Evolutionary conservation across 2,113 vertebrate species (phyloP), one percentile per base, ranked within the genome.

Genomic region (Python bivittatus): DNA sequence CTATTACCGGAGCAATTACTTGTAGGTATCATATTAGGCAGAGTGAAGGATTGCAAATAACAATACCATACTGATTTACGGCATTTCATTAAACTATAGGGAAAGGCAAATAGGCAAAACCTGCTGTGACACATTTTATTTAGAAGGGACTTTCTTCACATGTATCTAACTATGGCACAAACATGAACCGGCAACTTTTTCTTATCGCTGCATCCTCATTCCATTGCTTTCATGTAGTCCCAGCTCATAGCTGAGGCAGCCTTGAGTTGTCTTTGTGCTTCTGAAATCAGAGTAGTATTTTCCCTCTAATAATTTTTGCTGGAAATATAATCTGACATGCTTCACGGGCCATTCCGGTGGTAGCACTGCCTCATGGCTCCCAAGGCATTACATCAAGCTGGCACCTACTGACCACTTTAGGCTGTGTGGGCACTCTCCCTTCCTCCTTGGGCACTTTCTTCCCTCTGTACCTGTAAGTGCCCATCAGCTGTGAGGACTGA

Each of bases 11-110:
- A 86, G 53, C 23, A 88, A 93, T 94, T 89, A 58, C 57, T 95
- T 61, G 92, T 95, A 44, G 25, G 88, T 93, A 91, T 93, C 93
- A 93, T 27, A 94, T 92, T 88, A 93, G 92, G 91, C 92, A 91
- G 92, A 93, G 60, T 92, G 29, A 89, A 86, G 79, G 86, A 58
- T 88, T 91, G 53, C 86, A 93, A 94, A 95, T 68, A 90, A 90
- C 0, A n/a, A 86, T 94, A 52, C 92, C 85, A 91, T 88, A 94
- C 90, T 91, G 91, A 93, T 87, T 86, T 94, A 95, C 94, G 42
- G 92, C 87, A 79, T 90, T 54, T 61, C 91, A 56, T 85, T 94
- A 89, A 92, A 95, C 89, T 38, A 93, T 25, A 33, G 93, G 92
- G 90, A 92, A 92, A 93, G 89, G 89, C 53, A 86, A 93, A 89